Percentiles rank a stretch among this genome's conserved stretches.
phyloP scores from a whole-genome alignment of 2,888 invertebrate species.

The Leucozona laternaria region DNA sequence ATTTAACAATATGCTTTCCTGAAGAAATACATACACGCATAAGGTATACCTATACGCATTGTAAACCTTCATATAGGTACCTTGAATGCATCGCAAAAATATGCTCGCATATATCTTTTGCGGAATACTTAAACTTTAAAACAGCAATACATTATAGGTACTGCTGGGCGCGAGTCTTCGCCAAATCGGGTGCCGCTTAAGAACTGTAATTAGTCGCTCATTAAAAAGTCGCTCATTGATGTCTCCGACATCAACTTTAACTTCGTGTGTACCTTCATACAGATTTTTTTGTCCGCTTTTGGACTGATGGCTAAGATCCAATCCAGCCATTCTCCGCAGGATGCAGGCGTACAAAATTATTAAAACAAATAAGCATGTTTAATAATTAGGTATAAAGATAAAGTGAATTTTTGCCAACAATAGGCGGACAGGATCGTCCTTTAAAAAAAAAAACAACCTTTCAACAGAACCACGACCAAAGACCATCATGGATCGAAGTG shows the following conservation, averaged over 20 bases:
- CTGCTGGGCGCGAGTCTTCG: slow-evolving; percentile 37
- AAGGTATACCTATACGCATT: neutral
- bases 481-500: slow-evolving; percentile 42
- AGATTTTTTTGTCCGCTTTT: neutral
- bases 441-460: neutral
- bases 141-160: neutral
- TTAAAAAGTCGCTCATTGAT: slow-evolving; percentile 84
- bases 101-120: neutral
- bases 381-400: slow-evolving; percentile 68
- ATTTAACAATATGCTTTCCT: neutral
- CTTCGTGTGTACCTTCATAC: neutral
- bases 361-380: slow-evolving; percentile 77
- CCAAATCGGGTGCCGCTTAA: slow-evolving; percentile 78
- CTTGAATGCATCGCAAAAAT: neutral
- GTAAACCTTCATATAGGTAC: neutral
- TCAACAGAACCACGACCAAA: neutral
- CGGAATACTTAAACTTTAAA: neutral
- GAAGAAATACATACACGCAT: neutral
- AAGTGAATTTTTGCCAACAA: slow-evolving; percentile 74
- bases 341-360: slow-evolving; percentile 59
- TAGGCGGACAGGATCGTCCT: slow-evolving; percentile 72
- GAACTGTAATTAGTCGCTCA: slow-evolving; percentile 84
- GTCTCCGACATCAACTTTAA: slow-evolving; percentile 79
- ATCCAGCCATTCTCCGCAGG: neutral
- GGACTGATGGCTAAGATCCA: neutral